Conservation (phyloP, 2,888 invertebrate species). For the Drosophila nigricruria region DNA sequence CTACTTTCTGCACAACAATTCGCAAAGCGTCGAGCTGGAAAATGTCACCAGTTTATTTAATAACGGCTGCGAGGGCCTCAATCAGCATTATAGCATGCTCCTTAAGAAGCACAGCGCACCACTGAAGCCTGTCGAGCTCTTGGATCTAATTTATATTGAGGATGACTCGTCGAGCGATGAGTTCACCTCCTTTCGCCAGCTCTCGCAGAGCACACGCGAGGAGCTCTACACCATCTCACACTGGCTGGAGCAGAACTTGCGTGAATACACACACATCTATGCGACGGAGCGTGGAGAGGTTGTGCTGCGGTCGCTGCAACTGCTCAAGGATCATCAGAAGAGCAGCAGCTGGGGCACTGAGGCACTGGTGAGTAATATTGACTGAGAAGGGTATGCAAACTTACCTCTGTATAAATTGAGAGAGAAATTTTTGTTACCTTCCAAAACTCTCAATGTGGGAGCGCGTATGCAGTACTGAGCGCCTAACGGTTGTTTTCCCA, state of each 20-base stretch:
- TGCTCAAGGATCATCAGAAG: slow-evolving; percentile 92
- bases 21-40: slow-evolving; percentile 96
- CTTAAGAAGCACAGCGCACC: slow-evolving; percentile 92
- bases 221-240: slow-evolving; percentile 92
- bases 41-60: slow-evolving; percentile 93
- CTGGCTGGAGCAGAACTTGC: slow-evolving; percentile 93
- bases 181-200: slow-evolving; percentile 88
- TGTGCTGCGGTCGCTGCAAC: slow-evolving; percentile 90
- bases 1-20: slow-evolving; percentile 96
- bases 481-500: neutral
- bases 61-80: slow-evolving; percentile 93
- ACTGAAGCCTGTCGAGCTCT: slow-evolving; percentile 93
- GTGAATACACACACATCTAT: slow-evolving; percentile 91
- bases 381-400: neutral
- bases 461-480: no score
- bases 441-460: neutral
- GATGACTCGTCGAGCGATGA: slow-evolving; percentile 90
- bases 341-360: slow-evolving; percentile 92
- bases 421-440: neutral
- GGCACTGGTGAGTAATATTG: slow-evolving; percentile 87
- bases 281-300: slow-evolving; percentile 91
- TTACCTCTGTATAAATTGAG: neutral
- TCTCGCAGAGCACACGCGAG: slow-evolving; percentile 89
- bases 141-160: slow-evolving; percentile 94
- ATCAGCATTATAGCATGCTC: slow-evolving; percentile 94